Evolutionary conservation across 2,888 invertebrate genomes (phyloP).

Genomic region (Drosophila greeni): DNA sequence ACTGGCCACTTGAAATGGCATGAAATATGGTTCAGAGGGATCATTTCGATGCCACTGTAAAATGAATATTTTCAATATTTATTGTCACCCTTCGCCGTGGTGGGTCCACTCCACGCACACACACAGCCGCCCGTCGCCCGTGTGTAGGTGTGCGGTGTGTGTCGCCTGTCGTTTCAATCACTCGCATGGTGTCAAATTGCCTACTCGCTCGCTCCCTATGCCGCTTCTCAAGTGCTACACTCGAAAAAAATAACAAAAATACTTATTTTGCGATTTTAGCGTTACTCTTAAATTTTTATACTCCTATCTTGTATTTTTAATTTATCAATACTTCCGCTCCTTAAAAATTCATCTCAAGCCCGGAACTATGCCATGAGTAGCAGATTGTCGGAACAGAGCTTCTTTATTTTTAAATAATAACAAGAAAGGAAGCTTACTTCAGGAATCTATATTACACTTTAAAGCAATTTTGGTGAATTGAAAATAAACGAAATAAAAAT

Average conservation of each 20-base stretch:
- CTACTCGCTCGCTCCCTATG: neutral
- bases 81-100: constrained; percentile 55
- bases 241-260: neutral
- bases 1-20: constrained; percentile 50
- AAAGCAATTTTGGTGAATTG: no score
- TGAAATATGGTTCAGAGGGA: constrained; percentile 37
- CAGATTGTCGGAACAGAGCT: no score
- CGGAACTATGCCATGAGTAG: neutral
- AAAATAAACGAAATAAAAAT: no score
- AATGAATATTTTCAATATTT: constrained; percentile 64
- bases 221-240: constrained; percentile 49
- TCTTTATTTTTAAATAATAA: no score
- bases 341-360: neutral
- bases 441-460: no score
- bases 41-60: constrained; percentile 63
- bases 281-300: neutral
- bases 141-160: constrained; percentile 57
- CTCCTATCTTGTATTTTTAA: neutral
- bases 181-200: constrained; percentile 64
- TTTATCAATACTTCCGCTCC: neutral
- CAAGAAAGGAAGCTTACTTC: no score
- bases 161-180: constrained; percentile 57
- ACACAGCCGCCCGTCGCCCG: neutral
- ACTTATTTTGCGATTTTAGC: neutral
- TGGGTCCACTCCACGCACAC: constrained; percentile 49